Conservation (phyloP, 2,113 vertebrate genomes). For the Eudyptes chrysolophus region DNA sequence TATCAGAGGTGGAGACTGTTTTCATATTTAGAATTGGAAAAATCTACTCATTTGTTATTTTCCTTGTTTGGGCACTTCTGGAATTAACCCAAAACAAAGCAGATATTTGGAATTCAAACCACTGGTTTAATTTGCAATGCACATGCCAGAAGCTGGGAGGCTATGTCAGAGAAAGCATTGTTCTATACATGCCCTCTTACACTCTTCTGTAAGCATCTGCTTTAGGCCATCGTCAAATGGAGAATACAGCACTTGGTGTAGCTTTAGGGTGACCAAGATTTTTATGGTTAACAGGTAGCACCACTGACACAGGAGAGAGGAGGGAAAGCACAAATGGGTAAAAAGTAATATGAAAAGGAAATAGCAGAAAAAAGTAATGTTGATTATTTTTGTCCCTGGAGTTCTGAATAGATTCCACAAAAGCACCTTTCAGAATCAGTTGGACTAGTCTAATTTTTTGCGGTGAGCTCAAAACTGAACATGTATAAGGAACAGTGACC, state of each 20-base stretch:
- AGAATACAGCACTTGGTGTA: background rate
- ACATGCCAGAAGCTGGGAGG: background rate
- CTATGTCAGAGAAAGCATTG: background rate
- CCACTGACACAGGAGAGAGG: background rate
- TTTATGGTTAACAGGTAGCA: background rate
- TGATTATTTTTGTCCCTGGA: background rate
- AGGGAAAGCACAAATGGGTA: background rate
- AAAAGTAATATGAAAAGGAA: background rate
- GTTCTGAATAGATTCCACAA: background rate
- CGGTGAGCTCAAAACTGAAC: background rate
- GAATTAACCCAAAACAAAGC: background rate
- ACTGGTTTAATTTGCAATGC: background rate
- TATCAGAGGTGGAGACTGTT: background rate
- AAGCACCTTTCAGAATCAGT: background rate
- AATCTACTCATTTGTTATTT: background rate
- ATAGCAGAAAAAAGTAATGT: background rate
- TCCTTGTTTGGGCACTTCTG: background rate
- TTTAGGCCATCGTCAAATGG: background rate
- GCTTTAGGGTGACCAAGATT: background rate
- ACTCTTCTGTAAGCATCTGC: background rate
- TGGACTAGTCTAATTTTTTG: background rate
- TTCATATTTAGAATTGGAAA: background rate
- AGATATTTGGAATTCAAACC: background rate
- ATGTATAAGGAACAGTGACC: background rate
- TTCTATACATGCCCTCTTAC: background rate